Percentiles rank a stretch among this genome's conserved stretches.
phyloP scores from a whole-genome alignment of 1,140 invertebrate genomes.

The Trichonephila inaurata region DNA sequence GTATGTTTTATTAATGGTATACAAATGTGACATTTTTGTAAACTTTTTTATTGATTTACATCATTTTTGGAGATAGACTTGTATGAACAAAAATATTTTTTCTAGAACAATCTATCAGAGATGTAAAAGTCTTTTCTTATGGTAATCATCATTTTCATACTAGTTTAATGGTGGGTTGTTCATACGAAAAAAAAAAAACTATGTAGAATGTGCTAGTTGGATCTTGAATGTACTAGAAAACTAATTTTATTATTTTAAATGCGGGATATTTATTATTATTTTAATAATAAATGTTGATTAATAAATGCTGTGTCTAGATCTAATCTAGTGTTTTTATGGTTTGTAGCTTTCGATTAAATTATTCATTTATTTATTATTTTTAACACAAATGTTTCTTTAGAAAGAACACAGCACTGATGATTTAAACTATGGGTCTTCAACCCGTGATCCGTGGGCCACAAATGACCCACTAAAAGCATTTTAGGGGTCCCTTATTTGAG shows the following conservation, averaged over 20 bases:
- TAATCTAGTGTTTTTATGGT: background rate
- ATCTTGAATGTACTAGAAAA: background rate
- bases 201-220: background rate
- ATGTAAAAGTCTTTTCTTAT: background rate
- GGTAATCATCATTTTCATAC: background rate
- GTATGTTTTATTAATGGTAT: background rate
- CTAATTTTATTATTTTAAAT: background rate
- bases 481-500: too few species aligned
- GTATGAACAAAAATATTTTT: background rate
- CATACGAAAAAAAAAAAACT: background rate
- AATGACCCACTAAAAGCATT: too few species aligned
- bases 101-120: conserved; percentile 23
- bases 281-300: background rate
- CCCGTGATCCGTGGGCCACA: too few species aligned
- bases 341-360: background rate
- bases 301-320: background rate
- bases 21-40: background rate
- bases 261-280: background rate
- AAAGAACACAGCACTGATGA: too few species aligned
- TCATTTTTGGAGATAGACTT: background rate
- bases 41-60: background rate
- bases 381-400: too few species aligned
- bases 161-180: background rate
- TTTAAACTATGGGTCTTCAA: too few species aligned
- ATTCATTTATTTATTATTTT: too few species aligned